Conservation (phyloP, 2,113 vertebrate species). For the Thryonomys swinderianus region DNA sequence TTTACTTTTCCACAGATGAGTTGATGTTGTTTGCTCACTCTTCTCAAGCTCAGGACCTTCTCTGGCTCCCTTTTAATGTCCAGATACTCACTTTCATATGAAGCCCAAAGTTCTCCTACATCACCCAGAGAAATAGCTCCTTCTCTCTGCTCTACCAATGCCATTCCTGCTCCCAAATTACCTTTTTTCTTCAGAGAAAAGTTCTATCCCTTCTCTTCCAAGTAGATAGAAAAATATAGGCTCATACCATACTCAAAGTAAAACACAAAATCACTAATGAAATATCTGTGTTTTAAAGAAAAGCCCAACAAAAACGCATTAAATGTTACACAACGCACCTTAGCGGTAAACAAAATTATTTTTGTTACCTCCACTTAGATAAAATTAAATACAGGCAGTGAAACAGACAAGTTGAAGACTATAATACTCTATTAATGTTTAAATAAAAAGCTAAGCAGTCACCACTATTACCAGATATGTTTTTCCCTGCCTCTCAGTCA, state of each 20-base stretch:
- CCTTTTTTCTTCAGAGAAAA: neutral
- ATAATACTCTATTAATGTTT: conserved; percentile 28
- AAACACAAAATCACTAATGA: conserved; percentile 27
- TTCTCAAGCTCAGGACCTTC: neutral
- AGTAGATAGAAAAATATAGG: neutral
- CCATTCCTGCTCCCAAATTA: neutral
- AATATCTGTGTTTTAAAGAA: neutral
- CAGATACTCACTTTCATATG: neutral
- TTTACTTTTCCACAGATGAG: neutral
- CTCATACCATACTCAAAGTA: neutral
- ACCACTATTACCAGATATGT: neutral
- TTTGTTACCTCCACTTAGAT: neutral
- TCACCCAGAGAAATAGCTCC: neutral
- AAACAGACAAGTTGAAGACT: neutral
- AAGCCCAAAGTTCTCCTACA: neutral
- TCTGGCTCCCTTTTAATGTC: neutral
- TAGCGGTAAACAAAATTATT: neutral
- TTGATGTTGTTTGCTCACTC: neutral
- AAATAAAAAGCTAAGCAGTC: conserved; percentile 11
- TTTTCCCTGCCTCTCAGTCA: neutral
- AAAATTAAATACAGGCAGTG: neutral
- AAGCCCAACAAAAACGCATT: neutral
- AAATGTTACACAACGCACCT: neutral
- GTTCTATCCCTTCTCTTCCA: neutral
- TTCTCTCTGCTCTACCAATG: neutral